Evolutionary conservation across 2,113 vertebrate genomes (phyloP).

Genomic region (Rattus rattus): DNA sequence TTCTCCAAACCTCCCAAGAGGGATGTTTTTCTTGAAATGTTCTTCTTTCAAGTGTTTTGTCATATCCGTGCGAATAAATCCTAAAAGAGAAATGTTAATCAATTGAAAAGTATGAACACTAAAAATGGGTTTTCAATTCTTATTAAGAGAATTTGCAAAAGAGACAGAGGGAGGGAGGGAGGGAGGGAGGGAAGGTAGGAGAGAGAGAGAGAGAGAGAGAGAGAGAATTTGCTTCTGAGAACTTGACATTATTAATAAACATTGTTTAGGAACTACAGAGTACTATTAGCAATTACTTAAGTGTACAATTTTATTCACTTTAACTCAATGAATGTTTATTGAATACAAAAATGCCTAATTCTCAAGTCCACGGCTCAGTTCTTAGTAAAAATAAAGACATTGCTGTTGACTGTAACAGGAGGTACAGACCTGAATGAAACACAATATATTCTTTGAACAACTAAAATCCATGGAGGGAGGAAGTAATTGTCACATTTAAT

Average conservation of each 20-base stretch:
- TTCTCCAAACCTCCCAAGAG: constrained; percentile 92
- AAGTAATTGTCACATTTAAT: background rate
- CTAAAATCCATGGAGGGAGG: background rate
- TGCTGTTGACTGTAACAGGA: background rate
- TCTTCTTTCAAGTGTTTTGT: constrained; percentile 91
- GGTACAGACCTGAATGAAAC: constrained; percentile 15
- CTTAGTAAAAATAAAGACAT: background rate
- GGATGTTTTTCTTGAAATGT: constrained; percentile 85
- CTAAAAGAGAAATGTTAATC: constrained; percentile 83
- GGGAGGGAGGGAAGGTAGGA: too few relatives aligned
- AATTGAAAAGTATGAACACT: constrained; percentile 30
- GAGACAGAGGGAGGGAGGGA: too few relatives aligned
- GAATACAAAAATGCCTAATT: constrained; percentile 5
- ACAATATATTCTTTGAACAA: background rate
- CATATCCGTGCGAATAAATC: constrained; percentile 95
- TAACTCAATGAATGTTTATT: constrained; percentile 27
- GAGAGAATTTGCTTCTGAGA: constrained; percentile 21
- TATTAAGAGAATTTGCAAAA: background rate
- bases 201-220: background rate
- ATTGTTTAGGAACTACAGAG: constrained; percentile 4
- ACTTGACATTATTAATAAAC: constrained; percentile 30
- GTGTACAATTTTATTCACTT: constrained; percentile 32
- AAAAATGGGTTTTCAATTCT: constrained; percentile 4
- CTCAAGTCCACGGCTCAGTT: constrained; percentile 14
- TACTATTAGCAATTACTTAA: constrained; percentile 35